A percentile compares a stretch with the other conserved stretches of the same genome.
These are phyloP conservation scores for Alexandromys oeconomus DNA, from an alignment of 2,797 vertebrate genomes.

Conservation along the genomic window DNA sequence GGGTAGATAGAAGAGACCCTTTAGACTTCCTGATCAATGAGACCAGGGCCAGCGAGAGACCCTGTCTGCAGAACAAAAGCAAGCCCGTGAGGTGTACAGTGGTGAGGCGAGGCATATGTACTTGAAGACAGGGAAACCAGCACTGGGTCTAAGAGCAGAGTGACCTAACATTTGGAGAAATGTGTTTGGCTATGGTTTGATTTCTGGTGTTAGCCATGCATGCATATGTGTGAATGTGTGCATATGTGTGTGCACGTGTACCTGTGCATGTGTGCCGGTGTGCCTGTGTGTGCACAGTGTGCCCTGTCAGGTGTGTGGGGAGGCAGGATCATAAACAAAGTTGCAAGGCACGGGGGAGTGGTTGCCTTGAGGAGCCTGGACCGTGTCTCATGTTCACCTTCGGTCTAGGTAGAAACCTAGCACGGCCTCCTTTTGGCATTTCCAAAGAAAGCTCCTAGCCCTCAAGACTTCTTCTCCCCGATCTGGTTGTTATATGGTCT, in stretches of 20 bases:
- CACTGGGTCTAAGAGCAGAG: background rate
- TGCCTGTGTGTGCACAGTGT: background rate
- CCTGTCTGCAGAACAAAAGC: background rate
- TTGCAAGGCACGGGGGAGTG: background rate
- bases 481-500: background rate
- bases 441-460: background rate
- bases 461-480: background rate
- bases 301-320: background rate
- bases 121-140: accelerated
- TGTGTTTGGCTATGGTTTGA: background rate
- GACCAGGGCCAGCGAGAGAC: background rate
- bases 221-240: background rate
- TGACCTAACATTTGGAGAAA: background rate
- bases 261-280: too few relatives aligned
- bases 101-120: background rate
- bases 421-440: background rate
- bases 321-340: background rate
- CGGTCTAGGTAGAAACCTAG: background rate
- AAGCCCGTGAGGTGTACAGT: too few relatives aligned
- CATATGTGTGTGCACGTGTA: background rate
- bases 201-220: background rate
- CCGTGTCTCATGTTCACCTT: background rate
- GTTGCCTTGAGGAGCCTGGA: background rate
- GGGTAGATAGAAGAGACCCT: background rate
- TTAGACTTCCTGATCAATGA: background rate